Conservation (phyloP, 2,113 vertebrate genomes). For the Clinocottus analis region DNA sequence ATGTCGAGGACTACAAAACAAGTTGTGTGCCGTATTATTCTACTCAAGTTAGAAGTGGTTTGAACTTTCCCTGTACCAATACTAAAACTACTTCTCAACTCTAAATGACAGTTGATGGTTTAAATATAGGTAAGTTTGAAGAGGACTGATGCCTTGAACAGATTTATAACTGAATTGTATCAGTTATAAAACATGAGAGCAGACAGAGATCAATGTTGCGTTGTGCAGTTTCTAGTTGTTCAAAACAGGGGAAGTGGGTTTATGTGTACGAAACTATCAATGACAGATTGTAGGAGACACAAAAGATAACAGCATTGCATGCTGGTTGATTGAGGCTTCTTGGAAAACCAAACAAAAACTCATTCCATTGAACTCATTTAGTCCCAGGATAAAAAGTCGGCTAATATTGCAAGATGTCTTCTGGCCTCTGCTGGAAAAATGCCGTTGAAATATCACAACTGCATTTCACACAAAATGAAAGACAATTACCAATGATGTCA, state of each 20-base stretch:
- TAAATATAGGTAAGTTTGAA: background rate
- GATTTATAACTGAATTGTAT: background rate
- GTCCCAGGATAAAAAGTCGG: no score
- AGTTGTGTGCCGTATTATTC: background rate
- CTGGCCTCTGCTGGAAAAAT: background rate
- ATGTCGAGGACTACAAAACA: constrained; percentile 23
- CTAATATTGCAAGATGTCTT: background rate
- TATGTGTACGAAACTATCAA: background rate
- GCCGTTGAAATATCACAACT: background rate
- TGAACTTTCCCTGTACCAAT: background rate
- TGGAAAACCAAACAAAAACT: no score
- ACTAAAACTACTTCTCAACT: background rate
- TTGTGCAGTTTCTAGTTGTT: background rate
- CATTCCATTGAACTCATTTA: no score
- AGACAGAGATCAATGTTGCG: no score
- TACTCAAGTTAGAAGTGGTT: background rate
- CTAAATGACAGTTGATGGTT: background rate
- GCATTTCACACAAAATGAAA: background rate
- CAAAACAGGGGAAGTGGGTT: background rate
- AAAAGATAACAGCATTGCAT: background rate
- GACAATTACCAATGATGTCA: background rate
- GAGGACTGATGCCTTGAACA: background rate
- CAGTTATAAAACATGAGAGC: background rate
- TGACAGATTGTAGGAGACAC: background rate
- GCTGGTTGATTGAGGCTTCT: background rate